Evolutionary conservation across 2,888 invertebrate genomes (phyloP).

Genomic region (Herminia tarsipennalis): DNA sequence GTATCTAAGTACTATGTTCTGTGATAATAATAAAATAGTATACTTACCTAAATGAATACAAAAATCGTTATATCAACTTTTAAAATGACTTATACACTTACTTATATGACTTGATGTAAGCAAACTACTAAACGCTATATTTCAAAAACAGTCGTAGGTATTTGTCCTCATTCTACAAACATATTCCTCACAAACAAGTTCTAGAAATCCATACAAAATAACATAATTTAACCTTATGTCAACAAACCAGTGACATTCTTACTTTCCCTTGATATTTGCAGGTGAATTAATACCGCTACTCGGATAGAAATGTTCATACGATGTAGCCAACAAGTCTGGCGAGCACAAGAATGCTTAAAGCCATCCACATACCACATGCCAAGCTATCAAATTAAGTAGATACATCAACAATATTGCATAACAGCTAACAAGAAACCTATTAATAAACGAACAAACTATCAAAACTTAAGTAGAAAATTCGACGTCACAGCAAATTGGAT

Average conservation of each 20-base stretch:
- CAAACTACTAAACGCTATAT: not conserved
- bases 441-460: conserved; percentile 36
- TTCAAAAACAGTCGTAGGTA: conserved; percentile 1
- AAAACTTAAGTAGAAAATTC: conserved; percentile 44
- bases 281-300: conserved; percentile 30
- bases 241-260: conserved; percentile 25
- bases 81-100: too few species aligned
- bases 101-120: too few species aligned
- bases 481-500: conserved; percentile 63
- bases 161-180: conserved; percentile 5
- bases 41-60: too few species aligned
- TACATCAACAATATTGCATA: conserved; percentile 41
- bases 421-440: conserved; percentile 31
- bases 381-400: conserved; percentile 46
- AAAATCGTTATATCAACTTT: too few species aligned
- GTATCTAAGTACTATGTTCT: too few species aligned
- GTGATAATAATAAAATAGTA: too few species aligned
- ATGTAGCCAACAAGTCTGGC: conserved; percentile 38
- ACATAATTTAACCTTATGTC: conserved; percentile 21
- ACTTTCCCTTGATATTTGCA: conserved; percentile 42
- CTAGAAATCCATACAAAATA: conserved; percentile 16
- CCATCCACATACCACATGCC: conserved; percentile 26
- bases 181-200: conserved; percentile 1
- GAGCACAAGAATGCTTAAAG: conserved; percentile 30
- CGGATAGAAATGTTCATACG: conserved; percentile 20